A percentile compares a stretch with the other conserved stretches of the same genome.
Conservation (phyloP, 2,113 vertebrate species). For the Butastur rufipennis region DNA sequence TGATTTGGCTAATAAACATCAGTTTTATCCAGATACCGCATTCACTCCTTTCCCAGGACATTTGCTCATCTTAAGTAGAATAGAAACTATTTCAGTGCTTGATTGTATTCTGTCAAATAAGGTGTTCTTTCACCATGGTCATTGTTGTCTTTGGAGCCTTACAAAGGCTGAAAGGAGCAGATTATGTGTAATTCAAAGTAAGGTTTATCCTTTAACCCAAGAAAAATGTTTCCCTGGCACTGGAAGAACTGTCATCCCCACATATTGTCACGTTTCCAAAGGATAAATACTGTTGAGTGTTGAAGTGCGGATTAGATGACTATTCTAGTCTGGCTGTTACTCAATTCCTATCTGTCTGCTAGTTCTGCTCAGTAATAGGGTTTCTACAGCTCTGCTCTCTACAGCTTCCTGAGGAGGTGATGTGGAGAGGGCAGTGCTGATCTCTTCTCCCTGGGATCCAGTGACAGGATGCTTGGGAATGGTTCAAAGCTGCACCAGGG, state of each 20-base stretch:
- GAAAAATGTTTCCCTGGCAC: neutral
- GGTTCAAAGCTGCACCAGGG: neutral
- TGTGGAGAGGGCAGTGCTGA: neutral
- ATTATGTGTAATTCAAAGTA: neutral
- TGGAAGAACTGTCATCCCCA: neutral
- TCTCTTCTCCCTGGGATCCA: neutral
- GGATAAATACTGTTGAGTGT: neutral
- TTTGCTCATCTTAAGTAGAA: neutral
- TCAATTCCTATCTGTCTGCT: neutral
- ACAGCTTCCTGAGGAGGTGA: neutral
- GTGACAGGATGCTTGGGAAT: neutral
- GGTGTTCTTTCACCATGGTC: neutral
- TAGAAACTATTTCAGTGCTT: neutral
- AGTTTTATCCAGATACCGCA: neutral
- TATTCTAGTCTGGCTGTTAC: neutral
- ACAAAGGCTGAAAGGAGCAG: neutral
- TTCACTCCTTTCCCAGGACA: neutral
- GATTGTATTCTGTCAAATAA: neutral
- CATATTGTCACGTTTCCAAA: rapidly evolving
- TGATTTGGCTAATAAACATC: neutral
- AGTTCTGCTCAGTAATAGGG: neutral
- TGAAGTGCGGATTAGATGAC: neutral
- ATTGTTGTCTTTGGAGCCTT: neutral
- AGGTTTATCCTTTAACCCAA: neutral
- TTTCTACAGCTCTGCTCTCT: neutral